A percentile compares a stretch with the other conserved stretches of the same genome.
phyloP scores from a whole-genome alignment of 2,888 invertebrate genomes.

The Apoda limacodes region DNA sequence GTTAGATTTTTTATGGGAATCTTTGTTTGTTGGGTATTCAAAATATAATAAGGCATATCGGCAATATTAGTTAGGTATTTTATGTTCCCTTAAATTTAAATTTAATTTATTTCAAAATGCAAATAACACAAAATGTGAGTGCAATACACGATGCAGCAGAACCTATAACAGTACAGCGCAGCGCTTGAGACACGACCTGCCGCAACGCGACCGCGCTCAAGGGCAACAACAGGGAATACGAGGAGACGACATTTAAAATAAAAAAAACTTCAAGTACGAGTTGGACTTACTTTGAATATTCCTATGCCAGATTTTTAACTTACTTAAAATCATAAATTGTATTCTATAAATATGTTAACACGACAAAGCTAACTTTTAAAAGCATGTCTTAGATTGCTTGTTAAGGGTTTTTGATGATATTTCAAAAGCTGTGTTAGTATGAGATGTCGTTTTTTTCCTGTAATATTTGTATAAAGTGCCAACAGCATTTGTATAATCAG shows the following conservation, averaged over 20 bases:
- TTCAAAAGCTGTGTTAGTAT: neutral
- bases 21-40: too few species aligned
- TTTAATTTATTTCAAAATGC: too few species aligned
- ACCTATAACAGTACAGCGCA: slow-evolving; percentile 23
- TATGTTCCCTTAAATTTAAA: too few species aligned
- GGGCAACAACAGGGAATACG: slow-evolving; percentile 30
- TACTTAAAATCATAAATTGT: neutral
- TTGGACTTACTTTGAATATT: slow-evolving; percentile 3
- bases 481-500: too few species aligned
- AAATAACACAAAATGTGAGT: too few species aligned
- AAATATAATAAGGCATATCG: too few species aligned
- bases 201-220: slow-evolving; percentile 54
- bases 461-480: too few species aligned
- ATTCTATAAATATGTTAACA: neutral
- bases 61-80: too few species aligned
- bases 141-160: neutral
- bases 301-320: neutral
- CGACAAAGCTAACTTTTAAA: too few species aligned
- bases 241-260: slow-evolving; percentile 25
- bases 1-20: too few species aligned
- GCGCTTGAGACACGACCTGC: slow-evolving; percentile 42
- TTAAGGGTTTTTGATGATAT: neutral
- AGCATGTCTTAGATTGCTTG: neutral
- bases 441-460: too few species aligned
- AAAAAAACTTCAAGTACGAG: too few species aligned